Evolutionary conservation across 2,797 vertebrate species (phyloP).

Genomic region (Sciurus vulgaris): DNA sequence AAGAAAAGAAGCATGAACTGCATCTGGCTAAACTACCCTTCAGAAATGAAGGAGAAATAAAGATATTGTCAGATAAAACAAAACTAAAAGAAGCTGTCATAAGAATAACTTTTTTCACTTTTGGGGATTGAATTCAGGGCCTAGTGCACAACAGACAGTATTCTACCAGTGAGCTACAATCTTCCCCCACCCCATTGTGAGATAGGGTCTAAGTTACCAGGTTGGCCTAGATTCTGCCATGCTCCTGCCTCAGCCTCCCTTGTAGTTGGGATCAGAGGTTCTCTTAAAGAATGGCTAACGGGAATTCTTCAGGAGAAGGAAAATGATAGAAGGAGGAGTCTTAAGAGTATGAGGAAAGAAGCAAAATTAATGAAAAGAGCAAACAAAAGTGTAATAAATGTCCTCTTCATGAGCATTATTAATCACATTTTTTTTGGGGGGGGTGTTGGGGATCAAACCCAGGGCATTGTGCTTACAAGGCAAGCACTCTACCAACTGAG

Average conservation of each 20-base stretch:
- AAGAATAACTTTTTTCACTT: no score
- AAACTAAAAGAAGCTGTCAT: background rate
- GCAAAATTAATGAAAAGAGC: background rate
- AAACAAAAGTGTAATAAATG: background rate
- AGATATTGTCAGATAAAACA: background rate
- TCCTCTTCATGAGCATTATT: background rate
- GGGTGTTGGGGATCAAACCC: no score
- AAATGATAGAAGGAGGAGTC: background rate
- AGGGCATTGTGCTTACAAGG: no score
- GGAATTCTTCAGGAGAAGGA: constrained; percentile 9
- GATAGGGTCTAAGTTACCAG: no score
- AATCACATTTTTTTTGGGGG: background rate
- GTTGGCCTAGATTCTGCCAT: no score
- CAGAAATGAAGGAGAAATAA: background rate
- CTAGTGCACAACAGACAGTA: no score
- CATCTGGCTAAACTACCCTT: background rate
- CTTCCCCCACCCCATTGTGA: no score
- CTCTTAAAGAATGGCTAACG: background rate
- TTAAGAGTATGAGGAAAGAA: background rate
- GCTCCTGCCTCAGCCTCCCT: no score
- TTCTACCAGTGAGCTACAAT: no score
- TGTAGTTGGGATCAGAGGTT: no score
- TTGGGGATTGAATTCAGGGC: no score
- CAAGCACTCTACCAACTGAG: no score
- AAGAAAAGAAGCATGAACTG: background rate